These are phyloP conservation scores for Torymus tubicola DNA, from an alignment of 2,888 invertebrate species.

Conservation along the genomic window DNA sequence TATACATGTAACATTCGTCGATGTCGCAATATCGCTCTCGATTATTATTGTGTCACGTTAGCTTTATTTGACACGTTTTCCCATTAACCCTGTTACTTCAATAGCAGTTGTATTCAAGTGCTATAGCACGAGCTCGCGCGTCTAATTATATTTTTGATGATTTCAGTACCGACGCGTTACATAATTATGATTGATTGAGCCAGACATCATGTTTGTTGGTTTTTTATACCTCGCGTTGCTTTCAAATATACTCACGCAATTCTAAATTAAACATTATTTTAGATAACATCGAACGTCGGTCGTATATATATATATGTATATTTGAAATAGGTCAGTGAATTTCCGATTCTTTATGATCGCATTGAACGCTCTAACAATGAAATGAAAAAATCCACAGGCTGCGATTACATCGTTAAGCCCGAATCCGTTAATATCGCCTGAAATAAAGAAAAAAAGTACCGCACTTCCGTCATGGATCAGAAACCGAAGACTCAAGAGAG, in stretches of 20 bases:
- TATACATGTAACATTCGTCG: conserved; percentile 9
- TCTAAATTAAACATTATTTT: conserved; percentile 34
- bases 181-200: conserved; percentile 25
- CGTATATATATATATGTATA: background rate
- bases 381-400: too few species aligned
- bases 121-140: background rate
- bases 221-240: conserved; percentile 5
- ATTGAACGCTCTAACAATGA: conserved; percentile 16
- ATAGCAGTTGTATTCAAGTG: background rate
- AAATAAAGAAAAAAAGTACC: conserved; percentile 21
- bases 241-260: conserved; percentile 17
- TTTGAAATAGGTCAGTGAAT: conserved; percentile 45
- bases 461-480: conserved; percentile 47
- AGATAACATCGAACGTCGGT: conserved; percentile 37
- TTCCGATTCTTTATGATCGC: conserved; percentile 32
- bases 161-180: background rate
- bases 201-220: background rate
- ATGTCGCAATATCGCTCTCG: background rate
- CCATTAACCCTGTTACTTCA: too few species aligned
- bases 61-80: too few species aligned
- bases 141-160: background rate
- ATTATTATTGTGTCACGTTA: background rate
- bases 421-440: conserved; percentile 28
- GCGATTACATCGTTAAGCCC: conserved; percentile 26
- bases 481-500: conserved; percentile 21